Evolutionary conservation across 1,140 invertebrate genomes (phyloP), one percentile per base, ranked within the genome.

Genomic region (Drosophila rufa): DNA sequence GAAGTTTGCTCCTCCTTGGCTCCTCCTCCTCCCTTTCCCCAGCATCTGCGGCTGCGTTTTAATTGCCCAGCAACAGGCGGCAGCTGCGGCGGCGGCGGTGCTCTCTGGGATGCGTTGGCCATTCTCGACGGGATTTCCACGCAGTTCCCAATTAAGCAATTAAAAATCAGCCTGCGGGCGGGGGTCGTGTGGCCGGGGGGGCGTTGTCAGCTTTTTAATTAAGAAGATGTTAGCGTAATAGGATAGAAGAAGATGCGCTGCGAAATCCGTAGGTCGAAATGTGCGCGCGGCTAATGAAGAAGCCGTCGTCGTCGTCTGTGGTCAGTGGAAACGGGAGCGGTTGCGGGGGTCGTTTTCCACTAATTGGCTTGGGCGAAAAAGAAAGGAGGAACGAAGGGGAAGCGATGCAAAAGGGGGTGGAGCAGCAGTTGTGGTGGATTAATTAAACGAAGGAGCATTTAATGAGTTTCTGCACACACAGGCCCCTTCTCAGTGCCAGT

Each of bases 171-270:
- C 51, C 75, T 36, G 40, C 48, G 53, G 59, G 4, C 11, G 45
- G 40, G 53, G 64, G 46, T 5, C 25, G 51, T n/a, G 43, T 19
- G 15, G 38, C 45, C 40, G 57, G 51, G 58, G 19, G n/a, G 53
- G 43, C 62, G 71, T 73, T 89, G 84, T 74, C 91, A 92, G 91
- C 77, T 87, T 92, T 92, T 92, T 92, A 92, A 92, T 92, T 92
- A 92, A 91, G 91, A 92, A 82, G 91, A 92, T 92, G 91, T 92
- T 69, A 76, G 79, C 87, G 91, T 92, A 92, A 86, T 91, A 92
- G 91, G 91, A 80, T 92, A 81, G 91, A 92, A 92, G 91, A 90
- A 92, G 82, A 90, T 85, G 78, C 74, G 64, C 76, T 80, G 80
- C 67, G 45, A 92, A 92, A 92, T 92, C 75, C 68, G 91, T 92